Evolutionary conservation across 1,140 invertebrate genomes (phyloP).

Genomic region (Habropoda laboriosa): DNA sequence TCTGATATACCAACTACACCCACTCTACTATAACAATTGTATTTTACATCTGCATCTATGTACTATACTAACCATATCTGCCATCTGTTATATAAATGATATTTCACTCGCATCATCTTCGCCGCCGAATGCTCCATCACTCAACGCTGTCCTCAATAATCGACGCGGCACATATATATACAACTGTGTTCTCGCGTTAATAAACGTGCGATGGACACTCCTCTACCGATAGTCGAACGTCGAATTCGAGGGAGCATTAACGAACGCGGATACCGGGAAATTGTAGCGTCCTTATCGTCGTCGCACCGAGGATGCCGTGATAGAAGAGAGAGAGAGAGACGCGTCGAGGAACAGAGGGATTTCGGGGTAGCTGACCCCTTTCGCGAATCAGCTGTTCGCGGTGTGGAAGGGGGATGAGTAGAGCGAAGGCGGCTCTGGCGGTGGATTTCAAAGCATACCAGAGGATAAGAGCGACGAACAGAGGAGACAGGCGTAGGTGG

Average conservation of each 20-base stretch:
- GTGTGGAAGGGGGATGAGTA: background rate
- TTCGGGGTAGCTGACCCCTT: conserved; percentile 71
- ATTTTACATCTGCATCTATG: too few relatives aligned
- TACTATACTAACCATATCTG: too few relatives aligned
- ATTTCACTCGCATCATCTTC: too few relatives aligned
- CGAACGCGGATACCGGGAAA: conserved; percentile 20
- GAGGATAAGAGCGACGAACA: background rate
- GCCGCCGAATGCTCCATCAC: too few relatives aligned
- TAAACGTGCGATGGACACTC: conserved; percentile 12
- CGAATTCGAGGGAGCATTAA: background rate
- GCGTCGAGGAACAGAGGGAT: background rate
- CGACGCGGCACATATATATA: too few relatives aligned
- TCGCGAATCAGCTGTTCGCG: conserved; percentile 75
- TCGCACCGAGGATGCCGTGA: conserved; percentile 16
- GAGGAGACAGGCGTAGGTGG: background rate
- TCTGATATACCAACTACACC: too few relatives aligned
- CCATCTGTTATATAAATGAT: too few relatives aligned
- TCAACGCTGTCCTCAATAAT: too few relatives aligned
- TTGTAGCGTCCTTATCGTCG: conserved; percentile 39
- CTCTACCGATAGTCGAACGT: background rate
- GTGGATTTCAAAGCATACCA: conserved; percentile 76
- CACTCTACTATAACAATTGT: too few relatives aligned
- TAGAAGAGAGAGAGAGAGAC: background rate
- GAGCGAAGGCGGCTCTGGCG: conserved; percentile 62
- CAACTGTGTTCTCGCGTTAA: conserved; percentile 8